These are phyloP conservation scores for Venturia canescens DNA, from an alignment of 1,140 invertebrate genomes.

Conservation along the genomic window DNA sequence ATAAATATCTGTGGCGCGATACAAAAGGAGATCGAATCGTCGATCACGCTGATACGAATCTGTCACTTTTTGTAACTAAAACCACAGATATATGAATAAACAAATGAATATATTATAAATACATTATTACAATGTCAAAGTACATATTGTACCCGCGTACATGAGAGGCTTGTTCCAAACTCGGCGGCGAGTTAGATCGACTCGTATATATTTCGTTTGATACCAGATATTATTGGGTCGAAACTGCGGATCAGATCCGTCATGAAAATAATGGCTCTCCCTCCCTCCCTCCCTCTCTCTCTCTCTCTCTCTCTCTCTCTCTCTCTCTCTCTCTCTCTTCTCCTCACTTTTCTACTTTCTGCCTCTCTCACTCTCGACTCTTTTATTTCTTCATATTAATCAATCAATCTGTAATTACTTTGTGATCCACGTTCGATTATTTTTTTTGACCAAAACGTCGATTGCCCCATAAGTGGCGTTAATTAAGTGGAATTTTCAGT, in stretches of 20 bases:
- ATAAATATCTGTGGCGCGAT: slow-evolving; percentile 26
- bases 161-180: slow-evolving; percentile 20
- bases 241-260: background rate
- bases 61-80: too few relatives aligned
- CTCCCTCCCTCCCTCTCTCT: background rate
- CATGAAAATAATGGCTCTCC: background rate
- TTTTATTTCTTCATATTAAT: background rate
- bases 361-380: background rate
- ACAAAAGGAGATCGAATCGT: background rate
- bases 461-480: too few relatives aligned
- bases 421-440: too few relatives aligned
- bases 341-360: background rate
- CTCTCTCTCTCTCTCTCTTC: background rate
- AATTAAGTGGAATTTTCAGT: too few relatives aligned
- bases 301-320: background rate
- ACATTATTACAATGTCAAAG: slow-evolving; percentile 52
- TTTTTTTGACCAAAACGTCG: too few relatives aligned
- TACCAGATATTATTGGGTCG: slow-evolving; percentile 14
- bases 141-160: slow-evolving; percentile 49
- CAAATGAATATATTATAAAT: slow-evolving; percentile 35
- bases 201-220: background rate
- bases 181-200: slow-evolving; percentile 13
- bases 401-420: too few relatives aligned
- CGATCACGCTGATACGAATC: too few relatives aligned
- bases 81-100: background rate